These are phyloP conservation scores for Danaus plexippus DNA, from an alignment of 1,140 invertebrate genomes.

Conservation along the genomic window DNA sequence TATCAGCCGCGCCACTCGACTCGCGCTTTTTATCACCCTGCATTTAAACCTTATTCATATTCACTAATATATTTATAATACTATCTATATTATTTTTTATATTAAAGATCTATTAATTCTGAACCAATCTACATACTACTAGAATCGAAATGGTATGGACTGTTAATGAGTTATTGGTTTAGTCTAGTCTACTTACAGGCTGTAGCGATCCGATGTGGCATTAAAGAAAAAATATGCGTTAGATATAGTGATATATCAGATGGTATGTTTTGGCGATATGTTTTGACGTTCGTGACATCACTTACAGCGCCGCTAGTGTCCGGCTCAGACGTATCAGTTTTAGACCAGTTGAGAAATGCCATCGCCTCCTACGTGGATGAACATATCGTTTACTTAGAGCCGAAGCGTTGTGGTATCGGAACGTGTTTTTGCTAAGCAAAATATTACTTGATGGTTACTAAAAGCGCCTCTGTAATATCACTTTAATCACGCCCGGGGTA, in stretches of 20 bases:
- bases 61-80: not conserved
- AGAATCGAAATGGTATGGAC: not conserved
- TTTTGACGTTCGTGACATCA: constrained; percentile 55
- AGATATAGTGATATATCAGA: constrained; percentile 60
- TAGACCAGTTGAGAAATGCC: constrained; percentile 62
- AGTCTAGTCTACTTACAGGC: constrained; percentile 60
- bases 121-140: constrained; percentile 6
- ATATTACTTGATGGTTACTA: constrained; percentile 26
- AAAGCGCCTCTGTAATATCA: not conserved
- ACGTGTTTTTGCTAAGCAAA: constrained; percentile 27
- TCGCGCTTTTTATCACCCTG: constrained; percentile 88
- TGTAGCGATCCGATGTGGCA: constrained; percentile 62
- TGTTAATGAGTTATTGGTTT: no score
- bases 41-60: constrained; percentile 11
- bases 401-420: constrained; percentile 35
- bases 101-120: constrained; percentile 6
- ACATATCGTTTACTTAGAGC: constrained; percentile 44
- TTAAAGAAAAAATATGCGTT: constrained; percentile 66
- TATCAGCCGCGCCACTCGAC: constrained; percentile 80
- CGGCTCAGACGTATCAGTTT: constrained; percentile 56
- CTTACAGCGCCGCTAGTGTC: constrained; percentile 68
- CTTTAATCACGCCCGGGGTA: no score
- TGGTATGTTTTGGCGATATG: constrained; percentile 52
- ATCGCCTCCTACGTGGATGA: constrained; percentile 66
- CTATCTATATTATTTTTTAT: not conserved